Percentiles rank a stretch among this genome's conserved stretches.
Evolutionary conservation across 2,797 vertebrate species (phyloP).

Genomic region (Fistularia tabacaria): DNA sequence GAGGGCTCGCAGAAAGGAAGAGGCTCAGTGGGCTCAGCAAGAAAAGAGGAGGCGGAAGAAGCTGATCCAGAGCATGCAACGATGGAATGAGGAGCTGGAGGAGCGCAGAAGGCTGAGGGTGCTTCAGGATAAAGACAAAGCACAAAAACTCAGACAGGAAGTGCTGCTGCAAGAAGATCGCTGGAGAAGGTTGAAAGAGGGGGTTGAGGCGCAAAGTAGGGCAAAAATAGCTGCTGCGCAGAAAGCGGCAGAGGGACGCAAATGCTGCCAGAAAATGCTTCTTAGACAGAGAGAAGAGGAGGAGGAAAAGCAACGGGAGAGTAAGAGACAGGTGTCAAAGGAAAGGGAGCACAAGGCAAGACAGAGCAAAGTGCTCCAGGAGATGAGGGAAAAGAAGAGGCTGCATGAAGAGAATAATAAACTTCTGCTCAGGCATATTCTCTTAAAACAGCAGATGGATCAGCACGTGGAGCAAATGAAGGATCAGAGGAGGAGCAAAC

Average conservation of each 20-base stretch:
- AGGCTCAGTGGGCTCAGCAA: conserved; percentile 33
- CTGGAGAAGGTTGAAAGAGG: conserved; percentile 56
- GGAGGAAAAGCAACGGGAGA: conserved; percentile 44
- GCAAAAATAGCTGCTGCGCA: conserved; percentile 33
- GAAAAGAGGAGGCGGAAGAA: conserved; percentile 63
- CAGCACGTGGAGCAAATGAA: conserved; percentile 66
- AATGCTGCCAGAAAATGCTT: conserved; percentile 57
- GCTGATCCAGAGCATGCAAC: conserved; percentile 54
- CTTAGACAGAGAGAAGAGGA: conserved; percentile 48
- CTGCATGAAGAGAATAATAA: conserved; percentile 64
- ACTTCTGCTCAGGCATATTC: conserved; percentile 68
- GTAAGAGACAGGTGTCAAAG: conserved; percentile 33
- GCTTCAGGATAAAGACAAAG: conserved; percentile 29
- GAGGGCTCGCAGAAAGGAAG: conserved; percentile 63
- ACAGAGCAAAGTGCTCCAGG: conserved; percentile 47
- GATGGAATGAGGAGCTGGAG: conserved; percentile 67
- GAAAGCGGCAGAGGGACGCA: conserved; percentile 51
- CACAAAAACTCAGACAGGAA: conserved; percentile 28
- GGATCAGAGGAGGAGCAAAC: conserved; percentile 46
- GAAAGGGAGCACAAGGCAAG: conserved; percentile 53
- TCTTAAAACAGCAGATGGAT: conserved; percentile 68
- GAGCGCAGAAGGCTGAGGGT: conserved; percentile 47
- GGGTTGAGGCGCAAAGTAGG: conserved; percentile 51
- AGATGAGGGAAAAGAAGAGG: conserved; percentile 47
- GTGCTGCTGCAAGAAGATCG: conserved; percentile 46